Conservation (phyloP, 2,888 invertebrate genomes). For the Phlogophora meticulosa region DNA sequence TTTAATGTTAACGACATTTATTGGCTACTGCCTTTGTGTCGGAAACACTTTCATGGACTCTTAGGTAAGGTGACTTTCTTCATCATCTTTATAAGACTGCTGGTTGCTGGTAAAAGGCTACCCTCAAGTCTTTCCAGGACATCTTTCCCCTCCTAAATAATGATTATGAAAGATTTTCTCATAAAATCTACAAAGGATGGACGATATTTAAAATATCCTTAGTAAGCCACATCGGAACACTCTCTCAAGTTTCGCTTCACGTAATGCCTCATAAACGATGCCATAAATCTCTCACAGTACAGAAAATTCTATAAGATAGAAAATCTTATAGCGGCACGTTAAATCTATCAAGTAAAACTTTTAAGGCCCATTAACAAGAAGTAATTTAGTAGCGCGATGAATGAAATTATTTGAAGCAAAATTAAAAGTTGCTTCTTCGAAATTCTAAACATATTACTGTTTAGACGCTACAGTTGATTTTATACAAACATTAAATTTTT, state of each 20-base stretch:
- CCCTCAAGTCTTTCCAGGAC: no score
- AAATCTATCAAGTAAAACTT: conserved; percentile 28
- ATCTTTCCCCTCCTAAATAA: no score
- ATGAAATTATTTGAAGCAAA: background rate
- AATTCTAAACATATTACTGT: no score
- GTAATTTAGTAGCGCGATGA: conserved; percentile 3
- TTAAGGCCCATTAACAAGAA: background rate
- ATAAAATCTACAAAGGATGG: background rate
- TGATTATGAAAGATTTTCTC: background rate
- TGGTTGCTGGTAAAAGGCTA: no score
- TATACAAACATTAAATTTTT: no score
- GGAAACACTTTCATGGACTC: background rate
- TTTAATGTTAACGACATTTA: background rate
- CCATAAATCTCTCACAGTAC: conserved; percentile 15
- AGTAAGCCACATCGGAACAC: conserved; percentile 6
- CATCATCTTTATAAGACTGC: background rate
- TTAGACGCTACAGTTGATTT: no score
- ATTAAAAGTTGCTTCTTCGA: background rate
- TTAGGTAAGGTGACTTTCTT: no score
- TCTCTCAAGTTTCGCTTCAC: conserved; percentile 17
- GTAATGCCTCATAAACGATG: conserved; percentile 13
- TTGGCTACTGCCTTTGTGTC: background rate
- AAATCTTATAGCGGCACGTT: conserved; percentile 3
- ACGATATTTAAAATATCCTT: conserved; percentile 2
- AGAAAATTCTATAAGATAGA: conserved; percentile 17